Conservation (phyloP, 2,888 invertebrate genomes). For the Microctonus brassicae region DNA sequence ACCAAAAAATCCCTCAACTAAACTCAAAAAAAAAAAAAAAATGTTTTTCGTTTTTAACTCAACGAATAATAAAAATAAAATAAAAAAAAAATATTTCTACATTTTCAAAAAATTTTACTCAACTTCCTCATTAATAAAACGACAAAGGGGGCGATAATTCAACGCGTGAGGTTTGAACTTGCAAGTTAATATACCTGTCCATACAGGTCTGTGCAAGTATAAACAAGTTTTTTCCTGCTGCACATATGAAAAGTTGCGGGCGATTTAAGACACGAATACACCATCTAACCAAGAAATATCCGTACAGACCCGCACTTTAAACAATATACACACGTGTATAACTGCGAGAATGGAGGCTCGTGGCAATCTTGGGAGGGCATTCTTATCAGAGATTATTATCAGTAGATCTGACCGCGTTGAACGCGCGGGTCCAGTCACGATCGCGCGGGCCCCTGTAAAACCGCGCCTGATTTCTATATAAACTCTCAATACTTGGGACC, state of each 20-base stretch:
- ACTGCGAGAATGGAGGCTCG: constrained; percentile 4
- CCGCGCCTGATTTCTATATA: constrained; percentile 36
- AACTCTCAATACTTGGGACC: not conserved
- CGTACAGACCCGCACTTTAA: not conserved
- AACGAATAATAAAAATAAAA: no score
- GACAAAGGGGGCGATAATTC: not conserved
- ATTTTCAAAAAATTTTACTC: no score
- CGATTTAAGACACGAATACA: not conserved
- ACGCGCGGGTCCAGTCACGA: constrained; percentile 65
- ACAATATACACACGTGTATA: not conserved
- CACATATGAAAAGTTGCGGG: not conserved
- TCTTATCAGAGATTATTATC: constrained; percentile 68
- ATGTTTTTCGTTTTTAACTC: no score
- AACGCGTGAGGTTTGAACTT: not conserved
- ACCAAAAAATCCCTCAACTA: no score
- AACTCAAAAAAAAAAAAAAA: no score
- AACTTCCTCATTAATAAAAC: not conserved
- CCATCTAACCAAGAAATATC: not conserved
- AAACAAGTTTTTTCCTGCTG: no score
- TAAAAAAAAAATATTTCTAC: no score
- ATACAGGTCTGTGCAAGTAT: not conserved
- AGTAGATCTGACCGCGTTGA: constrained; percentile 66
- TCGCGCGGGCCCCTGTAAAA: constrained; percentile 53
- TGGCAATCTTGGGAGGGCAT: constrained; percentile 66
- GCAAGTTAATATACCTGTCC: not conserved